phyloP scores from a whole-genome alignment of 2,113 vertebrate genomes.

The Ammodytes marinus region DNA sequence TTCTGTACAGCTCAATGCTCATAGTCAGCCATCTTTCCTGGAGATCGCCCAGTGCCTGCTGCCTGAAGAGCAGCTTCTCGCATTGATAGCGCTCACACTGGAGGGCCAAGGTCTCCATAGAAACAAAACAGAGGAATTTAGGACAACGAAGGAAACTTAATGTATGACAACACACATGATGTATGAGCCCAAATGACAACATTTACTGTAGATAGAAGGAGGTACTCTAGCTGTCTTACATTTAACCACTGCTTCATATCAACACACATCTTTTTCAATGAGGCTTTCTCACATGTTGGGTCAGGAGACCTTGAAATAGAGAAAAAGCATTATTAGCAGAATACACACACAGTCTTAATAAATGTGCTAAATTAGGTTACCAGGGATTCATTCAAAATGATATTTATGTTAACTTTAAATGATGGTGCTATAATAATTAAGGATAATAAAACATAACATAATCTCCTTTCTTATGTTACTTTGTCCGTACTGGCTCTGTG shows the following conservation, averaged over 20 bases:
- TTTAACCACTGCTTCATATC: constrained; percentile 78
- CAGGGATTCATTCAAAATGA: neutral
- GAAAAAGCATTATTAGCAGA: neutral
- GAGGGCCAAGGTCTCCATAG: constrained; percentile 78
- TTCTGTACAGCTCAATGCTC: constrained; percentile 79
- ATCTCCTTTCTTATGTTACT: neutral
- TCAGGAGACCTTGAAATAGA: constrained; percentile 60
- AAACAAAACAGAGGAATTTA: neutral
- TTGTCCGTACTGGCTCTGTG: constrained; percentile 75
- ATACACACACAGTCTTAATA: neutral
- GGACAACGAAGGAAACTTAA: neutral
- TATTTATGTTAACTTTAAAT: neutral
- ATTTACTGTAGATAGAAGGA: neutral
- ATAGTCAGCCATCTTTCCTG: constrained; percentile 85
- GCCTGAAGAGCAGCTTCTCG: constrained; percentile 75
- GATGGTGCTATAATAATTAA: neutral
- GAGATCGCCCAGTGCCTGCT: constrained; percentile 80
- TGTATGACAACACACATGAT: neutral
- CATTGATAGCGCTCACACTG: constrained; percentile 80
- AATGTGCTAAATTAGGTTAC: neutral
- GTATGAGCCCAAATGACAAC: neutral
- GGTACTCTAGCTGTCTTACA: constrained; percentile 66
- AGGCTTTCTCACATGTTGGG: constrained; percentile 53
- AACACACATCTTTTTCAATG: constrained; percentile 62
- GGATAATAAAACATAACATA: neutral